Conservation (phyloP, 1,140 invertebrate species). For the Cataglyphis hispanica region DNA sequence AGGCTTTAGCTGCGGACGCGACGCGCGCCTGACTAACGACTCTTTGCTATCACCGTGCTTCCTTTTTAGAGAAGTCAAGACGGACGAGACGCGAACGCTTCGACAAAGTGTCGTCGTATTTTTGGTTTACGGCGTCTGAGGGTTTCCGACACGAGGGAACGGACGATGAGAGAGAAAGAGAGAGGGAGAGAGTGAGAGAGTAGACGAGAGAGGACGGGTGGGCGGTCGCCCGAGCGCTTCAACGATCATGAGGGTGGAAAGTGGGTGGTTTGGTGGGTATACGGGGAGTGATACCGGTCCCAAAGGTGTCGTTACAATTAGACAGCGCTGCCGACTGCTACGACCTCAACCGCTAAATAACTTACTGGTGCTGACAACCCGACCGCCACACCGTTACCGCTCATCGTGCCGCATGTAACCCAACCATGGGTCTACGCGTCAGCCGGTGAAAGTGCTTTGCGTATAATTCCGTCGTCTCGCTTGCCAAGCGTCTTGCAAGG, state of each 20-base stretch:
- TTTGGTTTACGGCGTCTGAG: constrained; percentile 80
- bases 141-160: constrained; percentile 61
- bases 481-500: constrained; percentile 20
- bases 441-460: constrained; percentile 42
- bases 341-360: constrained; percentile 84
- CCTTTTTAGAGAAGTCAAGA: constrained; percentile 59
- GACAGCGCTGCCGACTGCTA: constrained; percentile 83
- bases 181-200: constrained; percentile 35
- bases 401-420: constrained; percentile 69
- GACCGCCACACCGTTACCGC: constrained; percentile 79
- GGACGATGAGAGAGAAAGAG: constrained; percentile 42
- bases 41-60: constrained; percentile 38
- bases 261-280: constrained; percentile 68
- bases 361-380: constrained; percentile 84
- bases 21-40: constrained; percentile 45
- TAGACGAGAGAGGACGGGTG: constrained; percentile 19
- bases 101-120: constrained; percentile 80
- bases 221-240: constrained; percentile 78
- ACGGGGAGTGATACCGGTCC: constrained; percentile 78
- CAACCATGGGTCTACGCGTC: constrained; percentile 57
- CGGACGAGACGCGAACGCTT: constrained; percentile 65
- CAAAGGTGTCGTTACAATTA: constrained; percentile 86
- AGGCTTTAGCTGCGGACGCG: constrained; percentile 44
- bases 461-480: constrained; percentile 24
- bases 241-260: constrained; percentile 73